Base-by-base conservation (phyloP, 1,140 invertebrate species). In the Microplitis demolitor region DNA sequence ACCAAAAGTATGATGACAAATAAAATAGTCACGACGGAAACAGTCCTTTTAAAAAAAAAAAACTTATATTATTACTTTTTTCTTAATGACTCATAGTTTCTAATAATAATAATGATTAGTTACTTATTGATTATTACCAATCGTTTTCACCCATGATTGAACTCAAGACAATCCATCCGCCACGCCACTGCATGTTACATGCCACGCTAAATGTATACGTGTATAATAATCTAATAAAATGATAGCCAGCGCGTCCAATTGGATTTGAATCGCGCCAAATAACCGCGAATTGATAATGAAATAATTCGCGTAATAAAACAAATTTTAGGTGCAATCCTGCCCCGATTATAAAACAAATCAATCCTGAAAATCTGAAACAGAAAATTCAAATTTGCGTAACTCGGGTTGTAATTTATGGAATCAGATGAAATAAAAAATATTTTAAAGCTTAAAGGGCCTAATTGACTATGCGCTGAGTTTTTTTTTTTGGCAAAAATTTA, bases 131-230 rank as follows among this genome's bases (percentile, higher is more conserved):
- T 24, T 24, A 39, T 62, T 62, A 70, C 70, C 61, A 72, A 24
- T 37, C 6, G 45, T 79, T 74, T 35, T 83, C 78, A 31, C 78
- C 83, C 6, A 88, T 83, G 61, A 81, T 78, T 0, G 75, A 67
- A 74, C 89, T 88, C 39, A 91, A 85, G 31, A 90, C 76, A 0
- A 82, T 84, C 90, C 91, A 93, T 4, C 88, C 87, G 13, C 91
- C 91, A 3, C 89, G 82, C 91, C 91, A 93, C 61, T 91, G 89
- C 79, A 89, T 88, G 53, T 91, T 89, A 75, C 88, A 89, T 4
- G 85, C 76, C 1, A 90, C 72, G 13, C 88, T 85, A 75, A 91
- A 92, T 2, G 90, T 77, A 71, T 90, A 90, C 0, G 88, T 90
- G 80, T 92, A 92, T 0, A 89, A 3, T 14, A 89, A 80, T 24